Evolutionary conservation across 2,888 invertebrate genomes (phyloP).

Genomic region (Pristionchus mayeri): DNA sequence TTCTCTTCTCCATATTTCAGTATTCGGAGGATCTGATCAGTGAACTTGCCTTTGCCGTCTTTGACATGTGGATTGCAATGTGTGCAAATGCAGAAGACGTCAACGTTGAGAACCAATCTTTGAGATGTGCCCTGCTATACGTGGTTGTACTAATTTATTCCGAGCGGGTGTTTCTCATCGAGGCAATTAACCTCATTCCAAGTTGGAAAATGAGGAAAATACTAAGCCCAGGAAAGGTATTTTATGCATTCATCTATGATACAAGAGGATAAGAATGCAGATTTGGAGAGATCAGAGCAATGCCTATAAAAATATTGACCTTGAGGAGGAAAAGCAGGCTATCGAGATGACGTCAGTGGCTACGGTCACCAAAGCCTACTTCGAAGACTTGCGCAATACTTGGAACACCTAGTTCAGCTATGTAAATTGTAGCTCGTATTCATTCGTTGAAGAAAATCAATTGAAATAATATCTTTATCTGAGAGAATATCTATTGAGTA

Average conservation of each 20-base stretch:
- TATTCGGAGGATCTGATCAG: background rate
- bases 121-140: background rate
- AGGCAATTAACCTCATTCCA: background rate
- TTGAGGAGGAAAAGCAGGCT: background rate
- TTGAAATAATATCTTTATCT: too few species aligned
- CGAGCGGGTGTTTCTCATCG: background rate
- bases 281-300: background rate
- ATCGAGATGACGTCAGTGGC: background rate
- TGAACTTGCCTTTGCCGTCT: background rate
- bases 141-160: background rate
- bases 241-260: too few species aligned
- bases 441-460: too few species aligned
- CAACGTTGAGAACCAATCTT: background rate
- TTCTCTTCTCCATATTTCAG: background rate
- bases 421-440: too few species aligned
- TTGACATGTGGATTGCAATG: constrained; percentile 6
- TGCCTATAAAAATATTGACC: background rate
- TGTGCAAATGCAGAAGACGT: background rate
- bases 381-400: background rate
- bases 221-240: too few species aligned
- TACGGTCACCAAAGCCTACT: background rate
- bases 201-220: background rate
- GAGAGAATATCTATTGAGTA: too few species aligned
- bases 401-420: too few species aligned
- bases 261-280: background rate